Percentiles rank a stretch among this genome's conserved stretches.
Conservation (phyloP, 1,140 invertebrate species). For the Drosophila serrata region DNA sequence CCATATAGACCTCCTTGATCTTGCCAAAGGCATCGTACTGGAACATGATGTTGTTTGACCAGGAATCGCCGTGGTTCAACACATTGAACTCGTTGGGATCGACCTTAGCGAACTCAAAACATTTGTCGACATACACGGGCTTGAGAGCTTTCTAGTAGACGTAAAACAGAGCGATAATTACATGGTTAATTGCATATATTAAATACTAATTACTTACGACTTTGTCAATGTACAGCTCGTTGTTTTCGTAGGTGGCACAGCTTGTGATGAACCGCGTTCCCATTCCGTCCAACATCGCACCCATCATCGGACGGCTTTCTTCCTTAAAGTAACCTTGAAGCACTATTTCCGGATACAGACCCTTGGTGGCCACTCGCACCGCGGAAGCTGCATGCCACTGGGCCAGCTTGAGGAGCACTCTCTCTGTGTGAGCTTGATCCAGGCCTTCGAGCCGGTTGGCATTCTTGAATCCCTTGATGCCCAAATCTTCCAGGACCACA, state of each 20-base stretch:
- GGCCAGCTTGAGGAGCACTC: not conserved
- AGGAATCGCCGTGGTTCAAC: slow-evolving; percentile 88
- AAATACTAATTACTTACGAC: slow-evolving; percentile 43
- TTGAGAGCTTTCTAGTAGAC: slow-evolving; percentile 39
- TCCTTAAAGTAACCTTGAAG: slow-evolving; percentile 53
- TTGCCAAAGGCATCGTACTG: slow-evolving; percentile 86
- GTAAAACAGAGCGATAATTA: too few relatives aligned
- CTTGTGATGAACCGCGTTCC: slow-evolving; percentile 40
- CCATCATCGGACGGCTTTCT: slow-evolving; percentile 38
- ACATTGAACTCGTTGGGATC: slow-evolving; percentile 87
- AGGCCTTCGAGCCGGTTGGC: slow-evolving; percentile 1
- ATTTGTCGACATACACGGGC: slow-evolving; percentile 31
- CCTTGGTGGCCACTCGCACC: slow-evolving; percentile 85
- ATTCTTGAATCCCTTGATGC: slow-evolving; percentile 4
- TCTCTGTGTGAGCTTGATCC: not conserved
- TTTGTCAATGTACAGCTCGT: slow-evolving; percentile 60
- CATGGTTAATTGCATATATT: not conserved
- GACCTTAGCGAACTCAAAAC: slow-evolving; percentile 43
- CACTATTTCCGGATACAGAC: slow-evolving; percentile 47
- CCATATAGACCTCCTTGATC: slow-evolving; percentile 70
- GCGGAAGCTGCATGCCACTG: slow-evolving; percentile 47
- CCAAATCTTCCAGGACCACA: slow-evolving; percentile 4
- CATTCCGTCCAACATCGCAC: slow-evolving; percentile 45
- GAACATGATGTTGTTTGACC: slow-evolving; percentile 88
- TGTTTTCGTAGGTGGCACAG: slow-evolving; percentile 43